phyloP scores from a whole-genome alignment of 1,140 invertebrate genomes.

The Capitella teleta region DNA sequence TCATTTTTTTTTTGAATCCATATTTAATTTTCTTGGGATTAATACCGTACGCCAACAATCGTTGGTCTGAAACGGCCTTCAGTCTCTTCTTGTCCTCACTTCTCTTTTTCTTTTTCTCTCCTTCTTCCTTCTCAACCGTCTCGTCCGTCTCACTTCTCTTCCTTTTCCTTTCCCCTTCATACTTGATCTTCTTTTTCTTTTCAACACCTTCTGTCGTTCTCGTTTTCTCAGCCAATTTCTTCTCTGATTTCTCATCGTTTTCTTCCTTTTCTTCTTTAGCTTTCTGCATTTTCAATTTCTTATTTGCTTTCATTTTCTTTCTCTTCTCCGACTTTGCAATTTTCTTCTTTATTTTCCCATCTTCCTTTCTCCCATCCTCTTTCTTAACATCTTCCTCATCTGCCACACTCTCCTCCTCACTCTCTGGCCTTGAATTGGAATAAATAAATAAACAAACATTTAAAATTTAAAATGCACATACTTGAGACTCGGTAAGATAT shows the following conservation, averaged over 20 bases:
- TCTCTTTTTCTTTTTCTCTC: slow-evolving; percentile 16
- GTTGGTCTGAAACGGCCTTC: slow-evolving; percentile 50
- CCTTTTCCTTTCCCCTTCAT: background rate
- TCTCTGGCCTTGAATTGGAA: too few species aligned
- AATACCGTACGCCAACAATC: slow-evolving; percentile 76
- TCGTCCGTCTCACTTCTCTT: too few species aligned
- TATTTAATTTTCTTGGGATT: slow-evolving; percentile 78
- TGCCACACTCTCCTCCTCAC: too few species aligned
- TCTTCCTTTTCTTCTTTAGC: slow-evolving; percentile 6
- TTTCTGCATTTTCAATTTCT: too few species aligned
- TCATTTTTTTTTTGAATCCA: too few species aligned
- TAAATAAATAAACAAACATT: too few species aligned
- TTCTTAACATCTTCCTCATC: slow-evolving; percentile 70
- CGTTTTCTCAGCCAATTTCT: slow-evolving; percentile 10
- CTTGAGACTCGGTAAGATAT: too few species aligned
- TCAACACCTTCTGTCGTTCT: background rate
- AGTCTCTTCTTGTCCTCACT: slow-evolving; percentile 19
- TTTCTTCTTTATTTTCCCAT: too few species aligned
- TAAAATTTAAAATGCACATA: too few species aligned
- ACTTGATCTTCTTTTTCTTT: background rate
- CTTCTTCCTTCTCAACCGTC: slow-evolving; percentile 3
- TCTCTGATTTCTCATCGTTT: slow-evolving; percentile 13
- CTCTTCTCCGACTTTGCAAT: too few species aligned
- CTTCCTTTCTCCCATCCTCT: slow-evolving; percentile 63
- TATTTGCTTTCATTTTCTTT: too few species aligned